These are phyloP conservation scores for Lycopodina hypogea DNA, from an alignment of 37 sponge, comb jelly and placozoan species.

Conservation along the genomic window DNA sequence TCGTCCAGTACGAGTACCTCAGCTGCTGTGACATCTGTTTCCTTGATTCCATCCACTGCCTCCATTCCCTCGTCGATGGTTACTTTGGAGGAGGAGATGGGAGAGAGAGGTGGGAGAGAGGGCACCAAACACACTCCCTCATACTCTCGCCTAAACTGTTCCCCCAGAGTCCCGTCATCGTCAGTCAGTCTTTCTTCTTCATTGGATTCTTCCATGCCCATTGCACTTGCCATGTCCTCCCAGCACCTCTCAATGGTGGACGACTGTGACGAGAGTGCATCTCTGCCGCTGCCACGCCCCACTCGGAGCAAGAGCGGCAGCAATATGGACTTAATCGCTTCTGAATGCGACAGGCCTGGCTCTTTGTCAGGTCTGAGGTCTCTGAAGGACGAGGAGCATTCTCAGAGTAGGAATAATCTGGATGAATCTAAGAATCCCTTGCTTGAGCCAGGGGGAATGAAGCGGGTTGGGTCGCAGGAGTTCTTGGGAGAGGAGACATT, in stretches of 20 bases:
- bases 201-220: background rate
- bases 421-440: background rate
- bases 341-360: background rate
- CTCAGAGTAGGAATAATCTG: constrained; percentile 29
- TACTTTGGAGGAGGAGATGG: too few relatives aligned
- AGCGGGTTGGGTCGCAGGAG: constrained; percentile 1
- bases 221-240: constrained; percentile 20
- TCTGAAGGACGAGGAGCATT: constrained; percentile 7
- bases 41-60: too few relatives aligned
- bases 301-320: constrained; percentile 7
- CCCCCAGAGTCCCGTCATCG: background rate
- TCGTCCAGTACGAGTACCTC: background rate
- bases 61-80: background rate
- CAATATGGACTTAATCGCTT: background rate
- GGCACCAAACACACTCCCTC: constrained; percentile 33
- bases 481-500: constrained; percentile 6
- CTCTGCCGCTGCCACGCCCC: background rate
- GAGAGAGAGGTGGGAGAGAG: too few relatives aligned
- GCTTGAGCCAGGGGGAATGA: background rate
- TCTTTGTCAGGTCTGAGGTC: background rate
- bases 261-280: background rate
- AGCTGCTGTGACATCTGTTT: too few relatives aligned
- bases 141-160: constrained; percentile 37
- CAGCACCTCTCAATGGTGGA: constrained; percentile 28
- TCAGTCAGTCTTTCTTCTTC: background rate